Evolutionary conservation across 1,140 invertebrate species (phyloP).

Genomic region (Triops cancriformis): DNA sequence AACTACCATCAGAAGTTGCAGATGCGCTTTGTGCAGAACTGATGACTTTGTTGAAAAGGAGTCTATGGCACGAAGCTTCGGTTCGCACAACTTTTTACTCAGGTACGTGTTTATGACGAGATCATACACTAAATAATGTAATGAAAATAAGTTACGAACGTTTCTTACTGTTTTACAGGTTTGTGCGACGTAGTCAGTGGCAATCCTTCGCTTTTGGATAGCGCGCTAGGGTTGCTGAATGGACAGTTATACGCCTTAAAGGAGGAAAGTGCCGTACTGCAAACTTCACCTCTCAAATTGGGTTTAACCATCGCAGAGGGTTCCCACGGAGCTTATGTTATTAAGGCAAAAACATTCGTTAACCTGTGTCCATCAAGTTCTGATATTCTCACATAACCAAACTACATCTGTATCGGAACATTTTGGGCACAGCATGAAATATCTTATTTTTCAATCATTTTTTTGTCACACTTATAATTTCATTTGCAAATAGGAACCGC

Average conservation of each 20-base stretch:
- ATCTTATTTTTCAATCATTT: no score
- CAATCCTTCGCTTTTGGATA: background rate
- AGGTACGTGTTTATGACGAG: background rate
- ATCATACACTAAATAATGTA: background rate
- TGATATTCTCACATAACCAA: no score
- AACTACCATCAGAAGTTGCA: background rate
- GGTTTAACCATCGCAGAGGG: background rate
- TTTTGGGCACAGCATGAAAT: no score
- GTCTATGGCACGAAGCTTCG: background rate
- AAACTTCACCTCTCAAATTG: background rate
- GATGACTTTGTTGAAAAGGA: background rate
- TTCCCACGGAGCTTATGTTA: background rate
- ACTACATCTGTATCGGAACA: no score
- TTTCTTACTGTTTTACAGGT: background rate
- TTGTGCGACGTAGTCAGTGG: background rate
- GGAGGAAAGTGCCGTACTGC: background rate
- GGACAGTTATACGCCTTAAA: background rate
- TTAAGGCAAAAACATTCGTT: background rate
- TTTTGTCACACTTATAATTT: no score
- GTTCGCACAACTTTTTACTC: background rate
- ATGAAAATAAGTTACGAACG: no score
- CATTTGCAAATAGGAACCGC: background rate
- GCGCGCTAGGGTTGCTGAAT: background rate
- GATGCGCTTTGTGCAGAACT: background rate
- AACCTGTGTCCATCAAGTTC: no score